Conservation (phyloP, 2,113 vertebrate species). For the Porphyrio hochstetteri region DNA sequence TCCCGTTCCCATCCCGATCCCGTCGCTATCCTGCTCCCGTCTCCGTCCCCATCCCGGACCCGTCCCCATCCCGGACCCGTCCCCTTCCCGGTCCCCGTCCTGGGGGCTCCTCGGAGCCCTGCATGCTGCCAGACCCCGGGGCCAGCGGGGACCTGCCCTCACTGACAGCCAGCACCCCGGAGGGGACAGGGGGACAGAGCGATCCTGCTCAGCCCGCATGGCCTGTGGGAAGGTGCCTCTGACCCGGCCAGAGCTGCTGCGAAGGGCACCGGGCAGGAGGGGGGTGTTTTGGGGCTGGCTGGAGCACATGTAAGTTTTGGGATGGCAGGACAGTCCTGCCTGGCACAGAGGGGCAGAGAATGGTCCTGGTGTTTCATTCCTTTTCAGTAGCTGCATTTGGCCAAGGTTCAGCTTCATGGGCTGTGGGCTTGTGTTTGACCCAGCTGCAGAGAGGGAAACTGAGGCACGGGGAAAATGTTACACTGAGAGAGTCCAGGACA, state of each 20-base stretch:
- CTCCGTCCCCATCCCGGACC: not conserved
- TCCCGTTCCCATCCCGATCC: not conserved
- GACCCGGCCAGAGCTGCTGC: not conserved
- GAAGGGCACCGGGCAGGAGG: not conserved
- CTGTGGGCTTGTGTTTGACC: not conserved
- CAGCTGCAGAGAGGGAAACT: not conserved
- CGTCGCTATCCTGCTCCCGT: too few species aligned
- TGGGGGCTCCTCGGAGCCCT: not conserved
- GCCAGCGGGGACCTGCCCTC: not conserved
- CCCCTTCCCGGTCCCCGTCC: not conserved
- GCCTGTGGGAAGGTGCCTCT: not conserved
- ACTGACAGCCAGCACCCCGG: not conserved
- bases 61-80: not conserved
- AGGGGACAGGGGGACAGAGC: not conserved
- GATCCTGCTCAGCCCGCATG: not conserved
- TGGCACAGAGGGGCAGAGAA: not conserved
- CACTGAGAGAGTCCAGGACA: not conserved
- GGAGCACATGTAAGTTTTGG: not conserved
- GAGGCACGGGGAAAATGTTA: not conserved
- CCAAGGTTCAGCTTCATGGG: not conserved
- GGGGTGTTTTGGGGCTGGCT: not conserved
- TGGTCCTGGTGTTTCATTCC: accelerated
- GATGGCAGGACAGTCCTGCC: not conserved
- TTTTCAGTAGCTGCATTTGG: not conserved
- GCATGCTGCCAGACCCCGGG: not conserved